Evolutionary conservation across 2,113 vertebrate species (phyloP).

Genomic region (Loxodonta africana): DNA sequence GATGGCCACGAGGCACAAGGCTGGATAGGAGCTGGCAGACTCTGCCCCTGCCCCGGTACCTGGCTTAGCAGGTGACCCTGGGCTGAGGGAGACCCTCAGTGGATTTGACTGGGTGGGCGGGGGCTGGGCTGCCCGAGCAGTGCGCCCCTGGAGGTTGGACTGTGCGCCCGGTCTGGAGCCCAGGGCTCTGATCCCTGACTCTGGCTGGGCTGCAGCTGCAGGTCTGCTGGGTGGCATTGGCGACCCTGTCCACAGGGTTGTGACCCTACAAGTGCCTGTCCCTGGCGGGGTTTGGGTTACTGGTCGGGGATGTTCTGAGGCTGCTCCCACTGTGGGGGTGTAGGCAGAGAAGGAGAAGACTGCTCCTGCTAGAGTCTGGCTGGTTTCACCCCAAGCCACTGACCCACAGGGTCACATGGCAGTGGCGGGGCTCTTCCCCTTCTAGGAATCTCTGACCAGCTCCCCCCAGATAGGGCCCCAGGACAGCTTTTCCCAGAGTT

Average conservation of each 20-base stretch:
- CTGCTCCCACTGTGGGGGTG: neutral
- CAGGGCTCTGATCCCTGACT: neutral
- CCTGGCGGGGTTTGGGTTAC: neutral
- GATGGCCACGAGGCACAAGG: neutral
- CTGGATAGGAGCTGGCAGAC: neutral
- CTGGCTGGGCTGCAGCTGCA: neutral
- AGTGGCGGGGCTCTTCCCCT: neutral
- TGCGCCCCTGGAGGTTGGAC: neutral
- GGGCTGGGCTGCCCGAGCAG: neutral
- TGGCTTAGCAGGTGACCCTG: neutral
- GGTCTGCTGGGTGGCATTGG: neutral
- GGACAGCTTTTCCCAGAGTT: constrained; percentile 18
- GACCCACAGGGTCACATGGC: constrained; percentile 5
- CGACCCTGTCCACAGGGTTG: neutral
- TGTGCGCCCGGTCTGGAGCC: neutral
- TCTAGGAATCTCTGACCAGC: constrained; percentile 16
- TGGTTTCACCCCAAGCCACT: constrained; percentile 30
- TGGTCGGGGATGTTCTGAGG: neutral
- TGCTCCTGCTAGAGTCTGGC: neutral
- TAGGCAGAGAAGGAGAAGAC: neutral
- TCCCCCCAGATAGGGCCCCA: neutral
- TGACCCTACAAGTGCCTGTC: constrained; percentile 50
- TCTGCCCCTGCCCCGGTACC: constrained; percentile 22
- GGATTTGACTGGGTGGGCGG: neutral
- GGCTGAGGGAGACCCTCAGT: neutral